Percentiles rank a stretch among this genome's conserved stretches.
Evolutionary conservation across 2,113 vertebrate species (phyloP).

Genomic region (Fregetta grallaria): DNA sequence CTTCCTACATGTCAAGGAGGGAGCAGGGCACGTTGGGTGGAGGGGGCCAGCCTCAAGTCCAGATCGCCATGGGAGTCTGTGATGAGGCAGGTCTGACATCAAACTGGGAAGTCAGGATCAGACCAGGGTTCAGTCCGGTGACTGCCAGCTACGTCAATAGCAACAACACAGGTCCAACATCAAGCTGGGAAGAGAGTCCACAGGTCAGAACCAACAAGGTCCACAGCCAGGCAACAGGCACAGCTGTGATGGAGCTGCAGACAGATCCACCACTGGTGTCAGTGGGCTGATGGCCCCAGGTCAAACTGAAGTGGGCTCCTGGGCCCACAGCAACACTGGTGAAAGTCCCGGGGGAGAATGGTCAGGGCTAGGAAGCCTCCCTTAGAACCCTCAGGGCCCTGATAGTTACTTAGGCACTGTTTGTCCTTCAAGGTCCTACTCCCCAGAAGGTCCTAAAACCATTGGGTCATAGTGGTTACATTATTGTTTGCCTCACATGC

Average conservation of each 20-base stretch:
- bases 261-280: not conserved
- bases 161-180: not conserved
- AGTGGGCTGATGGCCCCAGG: not conserved
- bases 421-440: not conserved
- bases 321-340: no score
- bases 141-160: not conserved
- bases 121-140: not conserved
- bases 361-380: not conserved
- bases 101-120: not conserved
- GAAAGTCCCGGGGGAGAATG: not conserved
- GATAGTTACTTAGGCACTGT: not conserved
- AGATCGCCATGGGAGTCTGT: not conserved
- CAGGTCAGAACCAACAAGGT: not conserved
- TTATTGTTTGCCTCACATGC: not conserved
- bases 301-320: not conserved
- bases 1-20: not conserved
- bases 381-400: not conserved
- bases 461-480: not conserved
- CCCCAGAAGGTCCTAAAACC: not conserved
- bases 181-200: not conserved
- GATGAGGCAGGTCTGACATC: not conserved
- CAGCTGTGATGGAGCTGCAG: not conserved
- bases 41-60: rapidly evolving
- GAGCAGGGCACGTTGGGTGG: not conserved
- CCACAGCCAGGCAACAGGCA: not conserved